Base-by-base conservation (phyloP, 2,888 invertebrate genomes). In the Nemurella pictetii region DNA sequence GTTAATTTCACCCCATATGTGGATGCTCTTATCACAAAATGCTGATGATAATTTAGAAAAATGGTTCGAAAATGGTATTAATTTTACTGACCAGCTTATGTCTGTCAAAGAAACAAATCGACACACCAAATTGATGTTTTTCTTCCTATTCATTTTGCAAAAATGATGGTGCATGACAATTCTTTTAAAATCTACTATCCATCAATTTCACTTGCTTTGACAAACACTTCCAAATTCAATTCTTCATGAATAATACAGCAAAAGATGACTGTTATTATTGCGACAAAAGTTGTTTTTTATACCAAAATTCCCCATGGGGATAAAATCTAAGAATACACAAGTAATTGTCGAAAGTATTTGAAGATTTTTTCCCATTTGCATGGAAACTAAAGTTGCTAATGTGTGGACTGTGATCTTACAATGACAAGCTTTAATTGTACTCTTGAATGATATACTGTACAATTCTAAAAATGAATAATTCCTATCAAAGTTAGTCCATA, bases 51-150 rank as follows among this genome's bases (percentile, higher is more conserved):
- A 55, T 55, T 55, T 12, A 20, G 2, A 2, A 55, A 55, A 55
- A 35, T 35, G 55, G 55, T 55, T 55, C 20, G 55, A 55, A 2
- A 55, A 55, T 55, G 20, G 9, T 55, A 7, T 55, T 55, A 55
- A 55, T 55, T 55, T 20, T 55, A 15, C 25, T 75, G 7, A 28
- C 26, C 2, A 20, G 75, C 15, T 75, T 74, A 26, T 1, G n/a
- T n/a, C n/a, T n/a, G n/a, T n/a, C n/a, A 75, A 75, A 75, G 28
- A 75, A 25, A 9, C 75, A 26, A 26, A n/a, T 75, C 2, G 26
- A 27, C 75, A 75, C 55, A 55, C 55, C 75, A 75, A 27, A 75
- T 75, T 75, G 27, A 75, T 75, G 75, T 75, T 75, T 75, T 27
- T 75, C 75, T 55, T 55, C 55, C 55, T 55, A 55, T 55, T 55